phyloP scores from a whole-genome alignment of 1,140 invertebrate genomes.

The Drosophila seguyi region DNA sequence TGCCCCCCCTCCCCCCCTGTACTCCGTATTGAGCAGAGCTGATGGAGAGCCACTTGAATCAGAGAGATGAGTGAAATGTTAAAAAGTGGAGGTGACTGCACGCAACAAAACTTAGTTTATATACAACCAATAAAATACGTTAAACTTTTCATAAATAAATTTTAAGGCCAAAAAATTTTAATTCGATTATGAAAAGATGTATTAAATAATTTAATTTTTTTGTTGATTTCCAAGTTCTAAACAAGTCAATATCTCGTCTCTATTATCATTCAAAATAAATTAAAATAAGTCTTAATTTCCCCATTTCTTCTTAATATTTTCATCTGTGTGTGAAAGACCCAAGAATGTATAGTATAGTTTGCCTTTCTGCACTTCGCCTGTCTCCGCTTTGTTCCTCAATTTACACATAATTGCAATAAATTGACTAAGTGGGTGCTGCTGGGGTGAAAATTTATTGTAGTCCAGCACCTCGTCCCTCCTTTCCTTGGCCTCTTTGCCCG shows the following conservation, averaged over 20 bases:
- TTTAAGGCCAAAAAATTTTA: no score
- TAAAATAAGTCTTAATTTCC: not conserved
- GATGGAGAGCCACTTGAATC: not conserved
- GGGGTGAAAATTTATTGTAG: conserved; percentile 48
- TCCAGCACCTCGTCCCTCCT: conserved; percentile 2
- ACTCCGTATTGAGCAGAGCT: not conserved
- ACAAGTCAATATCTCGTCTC: no score
- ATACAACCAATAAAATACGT: no score
- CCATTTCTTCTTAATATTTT: not conserved
- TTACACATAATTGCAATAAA: conserved; percentile 83
- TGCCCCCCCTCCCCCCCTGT: conserved; percentile 12
- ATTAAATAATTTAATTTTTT: no score
- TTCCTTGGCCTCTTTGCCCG: not conserved
- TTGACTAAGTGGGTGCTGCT: conserved; percentile 55
- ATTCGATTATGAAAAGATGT: not conserved
- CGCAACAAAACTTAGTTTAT: not conserved
- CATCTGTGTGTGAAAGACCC: not conserved
- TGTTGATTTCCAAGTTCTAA: not conserved
- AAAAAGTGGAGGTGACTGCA: conserved; percentile 3
- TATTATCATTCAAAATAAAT: not conserved
- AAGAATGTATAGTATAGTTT: conserved; percentile 12
- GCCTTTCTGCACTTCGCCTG: conserved; percentile 47
- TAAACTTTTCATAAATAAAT: not conserved
- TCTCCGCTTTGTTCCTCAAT: conserved; percentile 75
- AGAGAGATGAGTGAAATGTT: conserved; percentile 16